These are phyloP conservation scores for Cataglyphis rosenhaueri DNA, from an alignment of 2,888 invertebrate genomes.

Conservation along the genomic window DNA sequence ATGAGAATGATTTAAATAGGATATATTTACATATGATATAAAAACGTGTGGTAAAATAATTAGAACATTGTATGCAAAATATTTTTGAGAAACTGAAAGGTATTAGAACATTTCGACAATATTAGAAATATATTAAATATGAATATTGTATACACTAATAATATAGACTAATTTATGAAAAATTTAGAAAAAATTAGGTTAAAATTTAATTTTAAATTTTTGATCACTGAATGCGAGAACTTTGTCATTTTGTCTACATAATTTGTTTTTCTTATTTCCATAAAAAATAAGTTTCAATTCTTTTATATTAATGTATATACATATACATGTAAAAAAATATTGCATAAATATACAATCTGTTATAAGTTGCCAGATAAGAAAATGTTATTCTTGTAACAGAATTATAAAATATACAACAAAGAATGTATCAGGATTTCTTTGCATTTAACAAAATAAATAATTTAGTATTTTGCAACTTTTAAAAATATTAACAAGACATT, in stretches of 20 bases:
- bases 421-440: not conserved
- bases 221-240: not conserved
- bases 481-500: not conserved
- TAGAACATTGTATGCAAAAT: not conserved
- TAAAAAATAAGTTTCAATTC: not conserved
- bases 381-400: not conserved
- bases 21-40: not conserved
- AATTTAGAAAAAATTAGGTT: too few relatives aligned
- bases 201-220: not conserved
- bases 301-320: slow-evolving; percentile 9
- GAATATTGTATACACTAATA: not conserved
- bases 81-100: not conserved
- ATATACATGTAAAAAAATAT: not conserved
- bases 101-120: not conserved
- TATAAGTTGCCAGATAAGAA: not conserved
- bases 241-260: not conserved
- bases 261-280: not conserved
- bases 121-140: slow-evolving; percentile 9
- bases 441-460: slow-evolving; percentile 43
- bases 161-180: not conserved
- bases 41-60: not conserved
- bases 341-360: slow-evolving; percentile 1
- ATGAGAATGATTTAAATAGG: not conserved
- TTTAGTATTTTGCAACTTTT: slow-evolving; percentile 24
- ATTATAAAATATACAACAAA: slow-evolving; percentile 25